A percentile compares a stretch with the other conserved stretches of the same genome.
Evolutionary conservation across 2,888 invertebrate species (phyloP).

Genomic region (Diaperis boleti): DNA sequence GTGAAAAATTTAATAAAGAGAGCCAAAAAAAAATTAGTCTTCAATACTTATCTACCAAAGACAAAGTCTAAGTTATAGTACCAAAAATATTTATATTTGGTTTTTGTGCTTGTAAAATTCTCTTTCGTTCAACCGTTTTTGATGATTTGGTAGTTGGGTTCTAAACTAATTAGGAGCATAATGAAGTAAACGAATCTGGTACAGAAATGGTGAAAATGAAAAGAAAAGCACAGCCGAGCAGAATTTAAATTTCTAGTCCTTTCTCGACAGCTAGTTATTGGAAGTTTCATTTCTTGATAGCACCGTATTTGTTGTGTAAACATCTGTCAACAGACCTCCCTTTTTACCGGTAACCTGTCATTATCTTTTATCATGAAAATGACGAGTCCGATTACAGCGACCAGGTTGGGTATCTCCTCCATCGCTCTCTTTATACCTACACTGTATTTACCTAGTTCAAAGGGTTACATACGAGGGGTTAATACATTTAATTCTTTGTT

Average conservation of each 20-base stretch:
- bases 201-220: too few relatives aligned
- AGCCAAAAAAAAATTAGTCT: too few relatives aligned
- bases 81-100: too few relatives aligned
- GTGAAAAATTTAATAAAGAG: too few relatives aligned
- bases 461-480: constrained; percentile 51
- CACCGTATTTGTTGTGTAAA: constrained; percentile 62
- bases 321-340: constrained; percentile 67
- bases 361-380: constrained; percentile 63
- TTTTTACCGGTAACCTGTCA: constrained; percentile 62
- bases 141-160: too few relatives aligned
- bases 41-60: too few relatives aligned
- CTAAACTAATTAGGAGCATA: too few relatives aligned
- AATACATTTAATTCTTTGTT: constrained; percentile 45
- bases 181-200: too few relatives aligned
- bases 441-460: constrained; percentile 55
- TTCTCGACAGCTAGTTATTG: constrained; percentile 16
- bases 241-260: neutral
- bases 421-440: constrained; percentile 54
- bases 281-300: constrained; percentile 24
- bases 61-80: too few relatives aligned
- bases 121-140: too few relatives aligned
- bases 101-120: too few relatives aligned
- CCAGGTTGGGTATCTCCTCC: constrained; percentile 52
- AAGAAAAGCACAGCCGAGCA: too few relatives aligned
- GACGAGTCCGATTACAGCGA: constrained; percentile 58